phyloP scores from a whole-genome alignment of 37 sponge, comb jelly and placozoan genomes.

The Theonella swinhoei region DNA sequence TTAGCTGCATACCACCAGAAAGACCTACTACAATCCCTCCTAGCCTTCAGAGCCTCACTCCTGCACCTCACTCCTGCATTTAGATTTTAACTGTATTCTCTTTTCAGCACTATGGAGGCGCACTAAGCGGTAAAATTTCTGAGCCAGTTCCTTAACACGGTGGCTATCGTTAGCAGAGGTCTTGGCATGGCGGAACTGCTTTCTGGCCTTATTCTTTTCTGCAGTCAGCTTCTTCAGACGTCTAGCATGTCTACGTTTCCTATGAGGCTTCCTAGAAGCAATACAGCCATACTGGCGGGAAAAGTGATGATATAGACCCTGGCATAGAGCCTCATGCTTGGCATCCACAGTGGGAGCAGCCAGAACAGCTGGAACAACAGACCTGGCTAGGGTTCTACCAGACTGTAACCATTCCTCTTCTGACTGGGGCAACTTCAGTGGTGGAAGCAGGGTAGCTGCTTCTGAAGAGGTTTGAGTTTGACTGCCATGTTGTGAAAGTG shows the following conservation, averaged over 20 bases:
- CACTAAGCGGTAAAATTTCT: too few species aligned
- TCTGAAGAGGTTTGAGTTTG: too few species aligned
- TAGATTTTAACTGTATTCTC: not conserved
- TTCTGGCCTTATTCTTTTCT: not conserved
- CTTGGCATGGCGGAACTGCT: not conserved
- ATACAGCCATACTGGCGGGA: not conserved
- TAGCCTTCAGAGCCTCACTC: slow-evolving; percentile 2
- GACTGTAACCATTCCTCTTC: not conserved
- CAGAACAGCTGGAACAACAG: slow-evolving; percentile 3
- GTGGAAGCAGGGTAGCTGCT: too few species aligned
- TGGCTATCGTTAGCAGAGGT: not conserved
- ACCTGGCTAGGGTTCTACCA: not conserved
- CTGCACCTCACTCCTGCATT: not conserved
- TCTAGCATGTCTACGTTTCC: not conserved
- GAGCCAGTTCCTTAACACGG: too few species aligned
- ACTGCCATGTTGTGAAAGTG: not conserved
- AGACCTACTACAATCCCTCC: not conserved
- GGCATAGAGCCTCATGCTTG: not conserved
- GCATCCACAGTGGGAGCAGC: not conserved
- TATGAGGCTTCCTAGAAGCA: not conserved
- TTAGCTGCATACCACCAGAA: too few species aligned
- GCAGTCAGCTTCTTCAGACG: not conserved
- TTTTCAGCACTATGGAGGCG: not conserved
- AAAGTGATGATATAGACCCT: not conserved
- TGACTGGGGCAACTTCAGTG: not conserved